Conservation (phyloP, 2,113 vertebrate genomes). For the Atherinomorus stipes region DNA sequence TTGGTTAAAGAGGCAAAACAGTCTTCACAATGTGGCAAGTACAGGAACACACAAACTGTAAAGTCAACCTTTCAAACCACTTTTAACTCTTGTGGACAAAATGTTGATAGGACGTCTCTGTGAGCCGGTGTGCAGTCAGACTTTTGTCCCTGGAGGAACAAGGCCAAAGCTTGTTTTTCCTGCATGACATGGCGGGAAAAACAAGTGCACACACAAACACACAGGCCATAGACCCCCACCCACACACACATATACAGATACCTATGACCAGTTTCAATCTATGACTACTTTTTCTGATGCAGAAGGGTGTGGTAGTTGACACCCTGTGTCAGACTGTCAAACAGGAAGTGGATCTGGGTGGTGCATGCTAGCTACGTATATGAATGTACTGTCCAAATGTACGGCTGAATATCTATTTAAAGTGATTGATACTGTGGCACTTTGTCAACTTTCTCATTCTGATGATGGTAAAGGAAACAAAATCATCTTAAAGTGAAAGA, state of each 20-base stretch:
- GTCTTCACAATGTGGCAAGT: too few relatives aligned
- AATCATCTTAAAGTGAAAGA: background rate
- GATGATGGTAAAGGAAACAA: background rate
- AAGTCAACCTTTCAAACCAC: too few relatives aligned
- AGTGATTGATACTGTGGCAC: fast-evolving
- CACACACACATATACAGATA: background rate
- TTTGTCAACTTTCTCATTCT: background rate
- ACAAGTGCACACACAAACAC: conserved; percentile 2
- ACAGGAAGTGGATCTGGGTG: conserved; percentile 47
- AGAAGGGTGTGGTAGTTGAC: conserved; percentile 55
- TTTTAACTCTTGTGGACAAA: too few relatives aligned
- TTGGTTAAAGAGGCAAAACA: too few relatives aligned
- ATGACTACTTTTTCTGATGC: conserved; percentile 30
- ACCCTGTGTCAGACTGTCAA: conserved; percentile 36
- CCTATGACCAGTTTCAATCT: background rate
- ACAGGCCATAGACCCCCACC: background rate
- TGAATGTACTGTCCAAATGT: background rate
- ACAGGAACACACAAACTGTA: too few relatives aligned
- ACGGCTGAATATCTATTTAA: background rate
- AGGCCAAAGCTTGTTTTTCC: too few relatives aligned
- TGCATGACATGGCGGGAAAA: background rate
- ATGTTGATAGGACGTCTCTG: too few relatives aligned
- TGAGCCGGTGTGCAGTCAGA: too few relatives aligned
- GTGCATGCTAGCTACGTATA: background rate
- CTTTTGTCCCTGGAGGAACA: too few relatives aligned